Percentiles rank a stretch among this genome's conserved stretches.
These are phyloP conservation scores for Anoplius nigerrimus DNA, from an alignment of 2,888 invertebrate genomes.

Conservation along the genomic window DNA sequence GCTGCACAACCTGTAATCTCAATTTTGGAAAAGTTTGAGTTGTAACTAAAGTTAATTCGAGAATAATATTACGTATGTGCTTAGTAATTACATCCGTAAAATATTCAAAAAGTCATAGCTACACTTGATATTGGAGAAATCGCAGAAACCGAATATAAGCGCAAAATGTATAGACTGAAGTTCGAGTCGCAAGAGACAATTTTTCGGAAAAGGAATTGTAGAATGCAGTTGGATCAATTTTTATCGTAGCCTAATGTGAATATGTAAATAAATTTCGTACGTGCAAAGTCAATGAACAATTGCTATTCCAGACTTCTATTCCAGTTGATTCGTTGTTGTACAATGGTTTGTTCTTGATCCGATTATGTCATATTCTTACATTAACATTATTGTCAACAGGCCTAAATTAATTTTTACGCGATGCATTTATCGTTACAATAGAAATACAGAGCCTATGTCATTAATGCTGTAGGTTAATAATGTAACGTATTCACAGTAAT, in stretches of 20 bases:
- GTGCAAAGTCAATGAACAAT: not conserved
- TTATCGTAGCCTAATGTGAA: no score
- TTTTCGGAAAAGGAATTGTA: no score
- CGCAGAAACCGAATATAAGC: slow-evolving; percentile 21
- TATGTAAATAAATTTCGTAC: no score
- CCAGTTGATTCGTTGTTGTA: not conserved
- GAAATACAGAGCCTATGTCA: no score
- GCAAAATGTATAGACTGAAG: no score
- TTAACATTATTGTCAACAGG: not conserved
- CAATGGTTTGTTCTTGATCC: not conserved
- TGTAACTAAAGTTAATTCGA: slow-evolving; percentile 29
- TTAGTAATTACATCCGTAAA: slow-evolving; percentile 15
- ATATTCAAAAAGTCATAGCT: slow-evolving; percentile 4
- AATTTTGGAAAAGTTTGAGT: slow-evolving; percentile 40
- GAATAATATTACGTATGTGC: slow-evolving; percentile 20
- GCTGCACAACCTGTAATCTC: slow-evolving; percentile 54
- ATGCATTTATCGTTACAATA: slow-evolving; percentile 11
- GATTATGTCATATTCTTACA: slow-evolving; percentile 22
- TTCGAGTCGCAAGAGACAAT: no score
- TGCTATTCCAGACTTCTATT: not conserved
- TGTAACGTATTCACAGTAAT: no score
- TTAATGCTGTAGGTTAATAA: no score
- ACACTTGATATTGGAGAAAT: slow-evolving; percentile 12
- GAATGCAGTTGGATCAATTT: no score
- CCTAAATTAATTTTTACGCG: slow-evolving; percentile 2